Conservation (phyloP, 2,797 vertebrate species). For the Chlorospingus flavigularis region DNA sequence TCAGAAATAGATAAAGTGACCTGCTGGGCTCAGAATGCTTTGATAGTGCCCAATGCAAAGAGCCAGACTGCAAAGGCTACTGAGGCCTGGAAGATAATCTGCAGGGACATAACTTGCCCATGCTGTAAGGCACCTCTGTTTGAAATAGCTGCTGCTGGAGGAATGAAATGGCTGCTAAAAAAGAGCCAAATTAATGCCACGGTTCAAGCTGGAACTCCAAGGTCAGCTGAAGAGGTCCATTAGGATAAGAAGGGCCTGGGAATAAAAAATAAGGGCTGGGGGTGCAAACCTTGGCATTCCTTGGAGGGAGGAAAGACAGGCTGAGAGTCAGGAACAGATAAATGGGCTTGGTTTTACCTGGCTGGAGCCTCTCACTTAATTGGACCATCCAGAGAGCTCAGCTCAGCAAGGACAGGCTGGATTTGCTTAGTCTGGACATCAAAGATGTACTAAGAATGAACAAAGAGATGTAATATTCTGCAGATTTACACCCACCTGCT, state of each 20-base stretch:
- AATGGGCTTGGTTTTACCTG: background rate
- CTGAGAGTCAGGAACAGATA: background rate
- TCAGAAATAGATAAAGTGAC: slow-evolving; percentile 43
- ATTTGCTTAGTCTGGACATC: background rate
- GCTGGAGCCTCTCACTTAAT: background rate
- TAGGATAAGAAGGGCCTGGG: background rate
- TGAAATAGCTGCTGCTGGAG: slow-evolving; percentile 56
- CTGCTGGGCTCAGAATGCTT: slow-evolving; percentile 18
- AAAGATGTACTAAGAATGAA: background rate
- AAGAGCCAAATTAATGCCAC: slow-evolving; percentile 44
- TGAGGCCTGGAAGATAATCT: background rate
- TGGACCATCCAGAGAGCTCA: background rate
- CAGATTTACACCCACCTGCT: background rate
- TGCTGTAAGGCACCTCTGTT: slow-evolving; percentile 50
- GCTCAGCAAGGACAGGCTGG: background rate
- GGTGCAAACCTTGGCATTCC: background rate
- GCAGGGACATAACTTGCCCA: slow-evolving; percentile 13
- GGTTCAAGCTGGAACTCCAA: slow-evolving; percentile 59
- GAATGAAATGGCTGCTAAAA: slow-evolving; percentile 66
- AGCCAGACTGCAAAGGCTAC: background rate
- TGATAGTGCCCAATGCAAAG: background rate
- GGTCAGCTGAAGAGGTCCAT: slow-evolving; percentile 39
- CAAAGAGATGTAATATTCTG: rapidly evolving
- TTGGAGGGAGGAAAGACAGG: background rate
- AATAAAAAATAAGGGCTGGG: background rate